Base-by-base conservation (phyloP, 2,113 vertebrate species). In the Xiphophorus hellerii region DNA sequence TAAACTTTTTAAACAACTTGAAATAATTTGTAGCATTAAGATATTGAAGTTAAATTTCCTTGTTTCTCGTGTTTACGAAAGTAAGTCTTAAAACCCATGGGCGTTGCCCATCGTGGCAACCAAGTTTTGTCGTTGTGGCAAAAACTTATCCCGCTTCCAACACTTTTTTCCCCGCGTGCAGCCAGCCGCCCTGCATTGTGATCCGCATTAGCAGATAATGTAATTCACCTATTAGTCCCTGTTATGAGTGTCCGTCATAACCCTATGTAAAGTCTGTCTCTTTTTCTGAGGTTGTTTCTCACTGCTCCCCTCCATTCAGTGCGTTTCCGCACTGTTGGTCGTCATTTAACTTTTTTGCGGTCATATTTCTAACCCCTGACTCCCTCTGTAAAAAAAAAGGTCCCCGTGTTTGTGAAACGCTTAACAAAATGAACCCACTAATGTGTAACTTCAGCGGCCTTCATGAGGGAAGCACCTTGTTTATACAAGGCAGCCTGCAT, bases 21-120 rank as follows among this genome's bases (percentile, higher is more conserved):
- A n/a, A 22, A 25, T 13, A n/a, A 12, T 2, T 33, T n/a, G 25
- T 54, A 15, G 44, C 5, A 17, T 20, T 48, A 48, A 48, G 15
- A 17, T 20, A 20, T 48, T 48, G 17, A 17, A 48, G 44, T 48
- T 20, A 48, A 48, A 20, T 48, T 20, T 48, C 44, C 17, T 48
- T 17, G 44, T 6, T 20, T 20, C 17, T 48, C 44, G 3, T 20
- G 44, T 20, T 42, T 42, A 48, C 17, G 44, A 48, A 6, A 42
- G 39, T 42, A 48, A 48, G 44, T 25, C 11, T 68, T 71, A 62
- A 84, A 77, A 78, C 29, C 54, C 35, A 78, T 88, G 92, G 91
- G 92, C 91, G 92, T 92, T 91, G 89, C 85, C 87, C 44, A 0
- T 62, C 37, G 54, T 65, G 77, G 76, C 79, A 58, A 66, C 80